These are phyloP conservation scores for Larimichthys polyactis DNA, from an alignment of 2,113 vertebrate genomes.

Conservation along the genomic window DNA sequence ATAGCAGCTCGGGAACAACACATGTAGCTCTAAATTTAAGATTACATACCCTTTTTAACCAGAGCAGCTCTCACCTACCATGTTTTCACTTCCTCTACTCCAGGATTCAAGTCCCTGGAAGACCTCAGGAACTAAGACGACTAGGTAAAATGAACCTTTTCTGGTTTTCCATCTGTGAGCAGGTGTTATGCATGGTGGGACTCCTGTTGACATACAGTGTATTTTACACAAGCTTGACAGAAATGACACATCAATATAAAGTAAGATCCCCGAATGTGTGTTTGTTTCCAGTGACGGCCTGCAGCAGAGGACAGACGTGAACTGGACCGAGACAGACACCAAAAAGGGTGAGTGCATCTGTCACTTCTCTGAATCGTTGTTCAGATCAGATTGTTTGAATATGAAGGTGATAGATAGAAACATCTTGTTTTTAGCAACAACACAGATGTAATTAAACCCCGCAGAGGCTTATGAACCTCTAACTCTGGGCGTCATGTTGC, in stretches of 20 bases:
- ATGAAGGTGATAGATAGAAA: neutral
- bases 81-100: neutral
- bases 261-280: neutral
- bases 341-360: conserved; percentile 19
- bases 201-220: neutral
- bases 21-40: too few relatives aligned
- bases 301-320: neutral
- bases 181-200: neutral
- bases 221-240: neutral
- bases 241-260: neutral
- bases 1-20: too few relatives aligned
- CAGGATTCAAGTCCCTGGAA: conserved; percentile 4
- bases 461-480: neutral
- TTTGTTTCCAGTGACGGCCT: conserved; percentile 10
- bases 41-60: too few relatives aligned
- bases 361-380: neutral
- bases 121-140: accelerated
- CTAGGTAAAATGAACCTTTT: neutral
- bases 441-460: neutral
- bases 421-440: neutral
- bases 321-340: neutral
- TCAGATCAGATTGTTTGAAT: neutral
- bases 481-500: neutral
- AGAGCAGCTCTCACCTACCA: neutral
- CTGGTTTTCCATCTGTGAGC: neutral